Evolutionary conservation across 1,140 invertebrate species (phyloP).

Genomic region (Lordiphosa stackelbergi): DNA sequence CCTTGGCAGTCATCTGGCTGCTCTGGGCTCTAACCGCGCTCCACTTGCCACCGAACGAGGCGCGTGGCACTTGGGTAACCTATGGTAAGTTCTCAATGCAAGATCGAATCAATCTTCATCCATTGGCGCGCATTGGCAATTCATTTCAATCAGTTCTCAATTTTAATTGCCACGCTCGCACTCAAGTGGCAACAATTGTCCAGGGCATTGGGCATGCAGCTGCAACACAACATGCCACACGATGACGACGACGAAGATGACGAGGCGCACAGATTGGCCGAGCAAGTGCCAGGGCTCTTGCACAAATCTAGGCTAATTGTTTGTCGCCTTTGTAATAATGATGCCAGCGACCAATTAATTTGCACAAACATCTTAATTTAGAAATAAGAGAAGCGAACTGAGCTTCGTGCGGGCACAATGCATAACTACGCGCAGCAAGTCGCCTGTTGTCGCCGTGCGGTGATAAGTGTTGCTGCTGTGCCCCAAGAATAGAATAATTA

Average conservation of each 20-base stretch:
- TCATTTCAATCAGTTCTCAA: slow-evolving; percentile 63
- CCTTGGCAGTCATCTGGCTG: slow-evolving; percentile 48
- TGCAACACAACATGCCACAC: slow-evolving; percentile 1
- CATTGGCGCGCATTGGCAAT: slow-evolving; percentile 37
- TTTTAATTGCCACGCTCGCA: slow-evolving; percentile 56
- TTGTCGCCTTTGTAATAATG: slow-evolving; percentile 74
- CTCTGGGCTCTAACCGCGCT: slow-evolving; percentile 51
- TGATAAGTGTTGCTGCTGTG: slow-evolving; percentile 8
- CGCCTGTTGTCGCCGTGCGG: slow-evolving; percentile 4
- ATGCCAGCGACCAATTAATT: slow-evolving; percentile 75
- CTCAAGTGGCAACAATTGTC: slow-evolving; percentile 56
- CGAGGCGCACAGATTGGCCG: slow-evolving; percentile 49
- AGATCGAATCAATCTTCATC: slow-evolving; percentile 11
- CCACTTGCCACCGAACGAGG: slow-evolving; percentile 16
- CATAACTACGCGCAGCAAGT: not conserved
- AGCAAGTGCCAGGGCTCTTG: slow-evolving; percentile 21
- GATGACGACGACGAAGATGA: not conserved
- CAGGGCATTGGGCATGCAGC: slow-evolving; percentile 19
- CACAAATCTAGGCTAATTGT: slow-evolving; percentile 73
- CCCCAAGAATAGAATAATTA: slow-evolving; percentile 36
- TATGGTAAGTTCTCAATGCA: slow-evolving; percentile 42
- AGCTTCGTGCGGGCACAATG: not conserved
- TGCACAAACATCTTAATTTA: slow-evolving; percentile 76
- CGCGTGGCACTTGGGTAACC: slow-evolving; percentile 29
- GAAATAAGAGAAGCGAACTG: slow-evolving; percentile 41